Evolutionary conservation across 2,113 vertebrate species (phyloP).

Genomic region (Xyliphius kryptos): DNA sequence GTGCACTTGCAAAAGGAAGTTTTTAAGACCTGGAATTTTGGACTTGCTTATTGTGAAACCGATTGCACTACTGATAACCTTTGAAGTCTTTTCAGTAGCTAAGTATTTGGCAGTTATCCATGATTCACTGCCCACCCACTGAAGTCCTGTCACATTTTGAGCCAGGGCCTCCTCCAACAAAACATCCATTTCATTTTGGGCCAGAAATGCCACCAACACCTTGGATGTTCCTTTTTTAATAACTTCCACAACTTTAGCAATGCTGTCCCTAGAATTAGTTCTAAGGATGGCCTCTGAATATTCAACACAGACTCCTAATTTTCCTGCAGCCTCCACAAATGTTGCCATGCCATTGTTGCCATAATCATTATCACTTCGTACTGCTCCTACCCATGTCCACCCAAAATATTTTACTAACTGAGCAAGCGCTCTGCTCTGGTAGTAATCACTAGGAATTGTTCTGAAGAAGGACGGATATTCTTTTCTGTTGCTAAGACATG

Average conservation of each 20-base stretch:
- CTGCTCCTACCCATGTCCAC: constrained; percentile 68
- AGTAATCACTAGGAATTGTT: constrained; percentile 70
- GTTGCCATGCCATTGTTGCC: constrained; percentile 66
- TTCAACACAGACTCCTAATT: constrained; percentile 62
- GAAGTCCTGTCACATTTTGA: constrained; percentile 62
- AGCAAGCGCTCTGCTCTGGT: constrained; percentile 65
- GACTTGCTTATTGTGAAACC: constrained; percentile 61
- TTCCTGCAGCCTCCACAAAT: constrained; percentile 56
- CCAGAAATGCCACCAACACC: constrained; percentile 65
- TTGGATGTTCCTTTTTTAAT: constrained; percentile 54
- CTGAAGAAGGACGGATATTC: constrained; percentile 65
- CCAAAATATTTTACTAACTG: constrained; percentile 65
- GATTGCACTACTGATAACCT: constrained; percentile 56
- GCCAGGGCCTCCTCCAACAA: constrained; percentile 58
- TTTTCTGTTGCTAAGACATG: constrained; percentile 64
- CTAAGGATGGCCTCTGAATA: constrained; percentile 63
- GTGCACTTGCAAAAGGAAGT: constrained; percentile 59
- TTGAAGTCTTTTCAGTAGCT: constrained; percentile 43
- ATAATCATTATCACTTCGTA: constrained; percentile 67
- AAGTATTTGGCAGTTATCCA: constrained; percentile 63
- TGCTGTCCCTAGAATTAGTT: constrained; percentile 50
- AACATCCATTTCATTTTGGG: constrained; percentile 57
- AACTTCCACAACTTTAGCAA: constrained; percentile 51
- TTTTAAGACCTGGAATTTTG: constrained; percentile 54
- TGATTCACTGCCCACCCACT: constrained; percentile 69